phyloP scores from a whole-genome alignment of 2,113 vertebrate species.

The Octodon degus region DNA sequence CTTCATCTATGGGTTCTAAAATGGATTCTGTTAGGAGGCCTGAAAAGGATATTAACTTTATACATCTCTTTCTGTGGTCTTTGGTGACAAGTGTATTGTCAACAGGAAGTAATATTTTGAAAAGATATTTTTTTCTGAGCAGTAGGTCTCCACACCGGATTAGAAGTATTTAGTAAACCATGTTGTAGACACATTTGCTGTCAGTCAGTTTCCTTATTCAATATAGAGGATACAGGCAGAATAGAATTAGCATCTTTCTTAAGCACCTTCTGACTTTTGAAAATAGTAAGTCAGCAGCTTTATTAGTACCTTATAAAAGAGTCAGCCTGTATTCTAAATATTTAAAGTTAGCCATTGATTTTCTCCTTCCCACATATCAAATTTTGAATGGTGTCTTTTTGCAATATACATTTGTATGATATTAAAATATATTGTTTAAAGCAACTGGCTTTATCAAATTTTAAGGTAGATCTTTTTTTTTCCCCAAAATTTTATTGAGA shows the following conservation, averaged over 20 bases:
- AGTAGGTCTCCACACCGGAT: background rate
- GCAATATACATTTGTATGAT: background rate
- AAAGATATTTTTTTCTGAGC: background rate
- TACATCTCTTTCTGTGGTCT: background rate
- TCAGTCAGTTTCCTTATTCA: background rate
- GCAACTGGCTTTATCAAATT: too few relatives aligned
- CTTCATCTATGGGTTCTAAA: background rate
- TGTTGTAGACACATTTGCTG: background rate
- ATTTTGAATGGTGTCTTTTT: background rate
- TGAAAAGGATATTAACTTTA: too few relatives aligned
- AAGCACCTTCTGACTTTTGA: background rate
- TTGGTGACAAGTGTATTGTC: background rate
- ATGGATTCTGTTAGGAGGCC: background rate
- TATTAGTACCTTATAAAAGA: background rate
- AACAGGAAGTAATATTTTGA: background rate
- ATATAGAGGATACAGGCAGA: background rate
- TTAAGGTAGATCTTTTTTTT: too few relatives aligned
- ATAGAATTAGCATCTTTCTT: background rate
- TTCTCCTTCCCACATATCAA: background rate
- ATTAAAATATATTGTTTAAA: too few relatives aligned
- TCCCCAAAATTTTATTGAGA: too few relatives aligned
- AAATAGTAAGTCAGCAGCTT: background rate
- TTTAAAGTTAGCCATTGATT: background rate
- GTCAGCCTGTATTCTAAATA: background rate
- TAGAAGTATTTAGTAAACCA: background rate